phyloP scores from a whole-genome alignment of 2,888 invertebrate genomes.

The Agonopterix subpropinquella region DNA sequence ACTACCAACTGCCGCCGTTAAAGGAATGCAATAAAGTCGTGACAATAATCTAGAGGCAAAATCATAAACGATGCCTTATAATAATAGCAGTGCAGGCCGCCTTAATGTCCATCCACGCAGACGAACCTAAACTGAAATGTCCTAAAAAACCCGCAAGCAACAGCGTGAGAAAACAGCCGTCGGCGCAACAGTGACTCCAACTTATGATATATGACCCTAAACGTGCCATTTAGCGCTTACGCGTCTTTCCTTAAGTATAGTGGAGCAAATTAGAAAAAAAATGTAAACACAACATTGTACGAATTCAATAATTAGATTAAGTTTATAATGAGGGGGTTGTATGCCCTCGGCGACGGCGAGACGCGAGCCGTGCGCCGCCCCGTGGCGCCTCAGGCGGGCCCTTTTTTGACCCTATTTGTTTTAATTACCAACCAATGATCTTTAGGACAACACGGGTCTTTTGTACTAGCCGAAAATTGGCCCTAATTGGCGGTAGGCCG shows the following conservation, averaged over 20 bases:
- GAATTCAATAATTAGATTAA: conserved; percentile 76
- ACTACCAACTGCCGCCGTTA: not conserved
- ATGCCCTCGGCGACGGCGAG: conserved; percentile 61
- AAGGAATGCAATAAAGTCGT: conserved; percentile 25
- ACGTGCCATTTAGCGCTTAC: conserved; percentile 75
- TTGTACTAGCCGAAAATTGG: conserved; percentile 65
- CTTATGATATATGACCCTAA: conserved; percentile 70
- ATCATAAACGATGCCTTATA: conserved; percentile 47
- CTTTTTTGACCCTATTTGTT: conserved; percentile 73
- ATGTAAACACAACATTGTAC: conserved; percentile 75
- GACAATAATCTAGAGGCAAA: conserved; percentile 66
- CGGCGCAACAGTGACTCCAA: conserved; percentile 60
- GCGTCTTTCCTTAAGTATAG: conserved; percentile 70
- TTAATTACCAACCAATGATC: conserved; percentile 70
- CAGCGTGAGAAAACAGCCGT: conserved; percentile 62
- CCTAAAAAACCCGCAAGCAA: conserved; percentile 27
- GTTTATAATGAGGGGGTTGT: conserved; percentile 68
- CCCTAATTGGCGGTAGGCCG: conserved; percentile 60
- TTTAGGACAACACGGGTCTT: conserved; percentile 61
- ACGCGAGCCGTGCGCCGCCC: conserved; percentile 53
- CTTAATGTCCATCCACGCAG: conserved; percentile 30
- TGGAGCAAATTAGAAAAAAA: conserved; percentile 71
- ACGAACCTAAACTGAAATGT: conserved; percentile 28
- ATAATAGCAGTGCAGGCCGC: conserved; percentile 41
- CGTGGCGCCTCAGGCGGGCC: conserved; percentile 67